A percentile compares a stretch with the other conserved stretches of the same genome.
Conservation (phyloP, 2,888 invertebrate species). For the Poecilobothrus nobilitatus region DNA sequence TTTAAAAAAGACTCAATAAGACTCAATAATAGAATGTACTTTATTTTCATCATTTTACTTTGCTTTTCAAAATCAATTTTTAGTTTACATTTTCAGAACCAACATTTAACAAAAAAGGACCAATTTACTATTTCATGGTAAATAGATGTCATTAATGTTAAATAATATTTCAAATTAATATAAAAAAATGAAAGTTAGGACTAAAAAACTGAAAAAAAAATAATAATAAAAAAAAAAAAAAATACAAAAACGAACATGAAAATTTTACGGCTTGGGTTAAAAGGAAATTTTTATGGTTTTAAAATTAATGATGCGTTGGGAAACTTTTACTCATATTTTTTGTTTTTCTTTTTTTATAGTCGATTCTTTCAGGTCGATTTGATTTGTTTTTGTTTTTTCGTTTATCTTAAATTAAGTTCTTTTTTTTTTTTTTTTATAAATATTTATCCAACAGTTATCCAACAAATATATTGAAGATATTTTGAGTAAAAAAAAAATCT, state of each 20-base stretch:
- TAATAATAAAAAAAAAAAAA: not conserved
- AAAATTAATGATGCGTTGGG: slow-evolving; percentile 1
- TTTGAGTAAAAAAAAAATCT: no score
- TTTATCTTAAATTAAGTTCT: no score
- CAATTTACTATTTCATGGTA: no score
- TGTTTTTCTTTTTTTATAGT: not conserved
- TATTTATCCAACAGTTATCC: no score
- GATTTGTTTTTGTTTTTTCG: not conserved
- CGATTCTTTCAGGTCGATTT: not conserved
- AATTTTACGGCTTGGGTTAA: not conserved
- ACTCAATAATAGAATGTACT: no score
- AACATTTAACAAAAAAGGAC: no score
- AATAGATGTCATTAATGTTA: not conserved
- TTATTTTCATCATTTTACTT: no score
- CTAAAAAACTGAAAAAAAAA: not conserved
- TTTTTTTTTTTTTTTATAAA: no score
- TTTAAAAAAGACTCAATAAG: no score
- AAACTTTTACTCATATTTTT: not conserved
- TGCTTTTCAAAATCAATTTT: no score
- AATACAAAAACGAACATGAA: not conserved
- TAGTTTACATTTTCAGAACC: no score
- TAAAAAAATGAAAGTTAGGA: not conserved
- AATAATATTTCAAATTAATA: not conserved
- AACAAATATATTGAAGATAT: no score
- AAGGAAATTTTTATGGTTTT: not conserved